Conservation (phyloP, 2,888 invertebrate species). For the Operophtera brumata region DNA sequence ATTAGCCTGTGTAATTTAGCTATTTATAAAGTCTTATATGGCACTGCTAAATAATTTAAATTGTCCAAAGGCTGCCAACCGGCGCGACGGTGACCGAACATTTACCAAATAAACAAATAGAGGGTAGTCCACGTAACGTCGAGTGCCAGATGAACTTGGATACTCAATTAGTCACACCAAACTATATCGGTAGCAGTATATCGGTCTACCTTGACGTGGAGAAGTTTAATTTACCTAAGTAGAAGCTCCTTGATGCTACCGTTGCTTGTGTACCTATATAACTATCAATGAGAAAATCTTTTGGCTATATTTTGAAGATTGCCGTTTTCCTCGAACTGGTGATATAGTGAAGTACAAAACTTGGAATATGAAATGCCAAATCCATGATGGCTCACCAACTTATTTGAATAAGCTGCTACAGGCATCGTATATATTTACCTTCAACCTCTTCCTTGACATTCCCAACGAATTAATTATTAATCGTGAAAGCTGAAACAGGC, state of each 20-base stretch:
- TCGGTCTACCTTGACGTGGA: background rate
- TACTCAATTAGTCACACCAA: slow-evolving; percentile 35
- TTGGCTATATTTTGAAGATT: background rate
- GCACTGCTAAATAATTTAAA: slow-evolving; percentile 42
- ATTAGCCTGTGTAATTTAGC: background rate
- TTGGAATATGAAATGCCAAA: too few relatives aligned
- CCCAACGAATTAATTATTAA: slow-evolving; percentile 11
- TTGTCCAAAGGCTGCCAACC: slow-evolving; percentile 35
- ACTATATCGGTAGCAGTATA: slow-evolving; percentile 6
- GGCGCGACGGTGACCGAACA: slow-evolving; percentile 35
- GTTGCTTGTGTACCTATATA: too few relatives aligned
- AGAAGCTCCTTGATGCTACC: background rate
- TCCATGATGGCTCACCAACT: too few relatives aligned
- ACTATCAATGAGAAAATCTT: background rate
- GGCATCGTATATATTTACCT: background rate
- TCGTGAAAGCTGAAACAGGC: slow-evolving; percentile 8
- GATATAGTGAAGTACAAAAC: too few relatives aligned
- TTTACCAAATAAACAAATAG: slow-evolving; percentile 44
- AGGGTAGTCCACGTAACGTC: slow-evolving; percentile 30
- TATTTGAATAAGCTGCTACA: too few relatives aligned
- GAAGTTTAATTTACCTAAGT: slow-evolving; percentile 1
- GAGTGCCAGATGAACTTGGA: slow-evolving; percentile 22
- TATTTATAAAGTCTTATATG: background rate
- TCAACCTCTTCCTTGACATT: slow-evolving; percentile 10
- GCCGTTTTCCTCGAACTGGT: background rate